These are phyloP conservation scores for Percopsis omiscomaycus DNA, from an alignment of 2,797 vertebrate genomes.

Conservation along the genomic window DNA sequence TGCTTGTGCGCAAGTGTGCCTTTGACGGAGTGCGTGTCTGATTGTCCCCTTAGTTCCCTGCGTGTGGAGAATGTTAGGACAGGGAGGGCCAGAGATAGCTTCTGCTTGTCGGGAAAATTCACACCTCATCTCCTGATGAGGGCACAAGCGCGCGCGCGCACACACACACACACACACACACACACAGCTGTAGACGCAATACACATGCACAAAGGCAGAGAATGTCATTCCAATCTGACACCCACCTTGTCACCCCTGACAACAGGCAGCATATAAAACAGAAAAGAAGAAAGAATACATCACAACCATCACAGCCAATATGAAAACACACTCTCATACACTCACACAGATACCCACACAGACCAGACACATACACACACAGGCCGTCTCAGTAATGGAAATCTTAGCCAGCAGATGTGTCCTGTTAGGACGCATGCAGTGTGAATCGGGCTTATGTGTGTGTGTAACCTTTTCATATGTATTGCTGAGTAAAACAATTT, in stretches of 20 bases:
- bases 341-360: no score
- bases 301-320: slow-evolving; percentile 25
- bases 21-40: slow-evolving; percentile 15
- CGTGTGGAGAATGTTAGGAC: slow-evolving; percentile 30
- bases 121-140: slow-evolving; percentile 30
- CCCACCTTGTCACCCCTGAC: slow-evolving; percentile 32
- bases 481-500: no score
- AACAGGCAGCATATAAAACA: slow-evolving; percentile 35
- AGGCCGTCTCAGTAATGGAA: slow-evolving; percentile 52
- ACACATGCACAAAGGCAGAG: neutral
- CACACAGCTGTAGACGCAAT: neutral
- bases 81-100: slow-evolving; percentile 13
- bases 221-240: slow-evolving; percentile 18
- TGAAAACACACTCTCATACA: slow-evolving; percentile 34
- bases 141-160: slow-evolving; percentile 13
- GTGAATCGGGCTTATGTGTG: slow-evolving; percentile 46
- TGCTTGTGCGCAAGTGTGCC: slow-evolving; percentile 9
- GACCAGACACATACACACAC: neutral
- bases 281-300: slow-evolving; percentile 42
- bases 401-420: slow-evolving; percentile 63
- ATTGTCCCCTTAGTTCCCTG: slow-evolving; percentile 42
- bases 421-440: slow-evolving; percentile 53
- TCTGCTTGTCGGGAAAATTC: slow-evolving; percentile 53
- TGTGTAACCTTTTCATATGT: no score
- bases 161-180: slow-evolving; percentile 1